Conservation (phyloP, 2,113 vertebrate genomes). For the Meleagris gallopavo region DNA sequence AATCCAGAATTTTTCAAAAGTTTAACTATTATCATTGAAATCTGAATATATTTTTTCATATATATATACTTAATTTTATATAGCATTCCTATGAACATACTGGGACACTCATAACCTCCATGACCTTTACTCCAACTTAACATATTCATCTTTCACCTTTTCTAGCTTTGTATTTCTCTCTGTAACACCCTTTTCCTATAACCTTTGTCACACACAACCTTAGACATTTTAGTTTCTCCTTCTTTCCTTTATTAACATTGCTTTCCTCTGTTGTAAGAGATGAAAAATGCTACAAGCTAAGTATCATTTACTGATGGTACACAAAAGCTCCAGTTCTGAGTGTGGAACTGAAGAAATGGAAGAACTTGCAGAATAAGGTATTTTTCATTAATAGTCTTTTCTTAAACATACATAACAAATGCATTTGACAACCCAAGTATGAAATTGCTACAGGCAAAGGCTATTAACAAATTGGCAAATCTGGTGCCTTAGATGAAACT, state of each 20-base stretch:
- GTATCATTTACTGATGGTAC: background rate
- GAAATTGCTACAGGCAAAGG: conserved; percentile 63
- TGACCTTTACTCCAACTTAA: background rate
- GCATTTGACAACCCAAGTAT: conserved; percentile 49
- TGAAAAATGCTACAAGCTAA: background rate
- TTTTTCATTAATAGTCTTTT: conserved; percentile 33
- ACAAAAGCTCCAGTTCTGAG: background rate
- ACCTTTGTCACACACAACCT: background rate
- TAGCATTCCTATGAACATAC: background rate
- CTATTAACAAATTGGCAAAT: conserved; percentile 62
- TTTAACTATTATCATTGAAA: background rate
- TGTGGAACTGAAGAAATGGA: background rate
- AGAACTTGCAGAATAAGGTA: conserved; percentile 28
- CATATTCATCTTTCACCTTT: background rate
- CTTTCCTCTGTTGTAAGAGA: background rate
- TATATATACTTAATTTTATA: background rate
- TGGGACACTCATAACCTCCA: background rate
- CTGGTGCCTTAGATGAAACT: conserved; percentile 45
- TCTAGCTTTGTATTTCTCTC: background rate
- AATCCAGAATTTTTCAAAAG: background rate
- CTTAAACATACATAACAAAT: conserved; percentile 38
- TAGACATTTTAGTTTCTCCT: background rate
- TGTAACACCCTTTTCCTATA: background rate
- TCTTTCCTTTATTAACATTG: background rate
- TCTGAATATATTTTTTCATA: background rate